Percentiles rank a stretch among this genome's conserved stretches.
Conservation (phyloP, 2,797 vertebrate genomes). For the Pristis pectinata region DNA sequence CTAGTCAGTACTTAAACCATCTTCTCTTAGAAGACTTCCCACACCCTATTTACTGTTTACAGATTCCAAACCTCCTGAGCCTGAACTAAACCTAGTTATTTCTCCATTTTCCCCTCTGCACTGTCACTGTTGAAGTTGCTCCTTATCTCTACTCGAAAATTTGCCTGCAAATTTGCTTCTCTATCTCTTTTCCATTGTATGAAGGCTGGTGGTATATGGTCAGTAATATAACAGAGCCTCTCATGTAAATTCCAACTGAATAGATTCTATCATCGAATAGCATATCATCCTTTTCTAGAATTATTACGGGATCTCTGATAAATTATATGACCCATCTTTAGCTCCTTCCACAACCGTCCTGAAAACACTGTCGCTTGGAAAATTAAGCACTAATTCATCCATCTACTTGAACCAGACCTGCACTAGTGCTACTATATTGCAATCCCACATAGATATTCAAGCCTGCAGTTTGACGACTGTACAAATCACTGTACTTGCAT, state of each 20-base stretch:
- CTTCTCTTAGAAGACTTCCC: background rate
- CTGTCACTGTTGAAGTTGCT: no score
- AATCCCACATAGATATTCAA: no score
- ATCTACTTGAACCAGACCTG: no score
- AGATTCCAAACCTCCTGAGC: background rate
- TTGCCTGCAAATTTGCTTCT: background rate
- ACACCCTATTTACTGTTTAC: background rate
- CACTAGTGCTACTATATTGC: no score
- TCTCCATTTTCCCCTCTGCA: no score
- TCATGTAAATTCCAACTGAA: background rate
- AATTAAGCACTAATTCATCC: no score
- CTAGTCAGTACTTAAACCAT: background rate
- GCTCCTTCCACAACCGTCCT: background rate
- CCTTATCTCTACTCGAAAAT: background rate
- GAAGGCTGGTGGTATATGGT: background rate
- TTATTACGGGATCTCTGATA: background rate
- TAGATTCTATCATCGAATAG: background rate
- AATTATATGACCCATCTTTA: background rate
- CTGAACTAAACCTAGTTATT: background rate
- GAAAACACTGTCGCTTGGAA: no score
- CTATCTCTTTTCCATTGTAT: background rate
- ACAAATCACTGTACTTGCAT: background rate
- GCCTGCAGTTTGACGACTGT: no score
- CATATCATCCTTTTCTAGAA: no score
- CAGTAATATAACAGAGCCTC: background rate